Evolutionary conservation across 23 tunicate genomes (phyloP).

Genomic region (Pegea sp.): DNA sequence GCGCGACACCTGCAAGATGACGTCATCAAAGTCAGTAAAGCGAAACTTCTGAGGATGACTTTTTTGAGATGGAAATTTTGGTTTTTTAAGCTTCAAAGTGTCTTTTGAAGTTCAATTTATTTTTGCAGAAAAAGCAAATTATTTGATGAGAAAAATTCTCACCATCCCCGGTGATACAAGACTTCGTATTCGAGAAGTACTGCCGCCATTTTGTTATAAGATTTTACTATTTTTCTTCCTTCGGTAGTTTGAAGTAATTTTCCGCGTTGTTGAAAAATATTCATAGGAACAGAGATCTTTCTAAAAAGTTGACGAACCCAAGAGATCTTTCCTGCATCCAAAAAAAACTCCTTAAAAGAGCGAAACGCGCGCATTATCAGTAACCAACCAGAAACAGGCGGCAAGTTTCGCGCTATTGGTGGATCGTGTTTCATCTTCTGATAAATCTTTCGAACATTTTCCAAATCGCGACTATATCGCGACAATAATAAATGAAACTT

Average conservation of each 20-base stretch:
- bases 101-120: slow-evolving; percentile 3
- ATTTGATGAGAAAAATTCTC: slow-evolving; percentile 1
- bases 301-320: slow-evolving; percentile 89
- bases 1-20: slow-evolving; percentile 53
- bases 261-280: slow-evolving; percentile 30
- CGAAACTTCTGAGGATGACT: not conserved
- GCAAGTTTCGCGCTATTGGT: slow-evolving; percentile 84
- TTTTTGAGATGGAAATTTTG: too few species aligned
- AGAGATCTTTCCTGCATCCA: slow-evolving; percentile 70
- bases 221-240: slow-evolving; percentile 68
- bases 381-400: slow-evolving; percentile 82
- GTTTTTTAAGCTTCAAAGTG: too few species aligned
- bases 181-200: slow-evolving; percentile 95
- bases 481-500: slow-evolving; percentile 44
- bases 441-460: slow-evolving; percentile 62
- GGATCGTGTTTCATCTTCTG: slow-evolving; percentile 87
- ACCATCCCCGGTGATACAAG: slow-evolving; percentile 91
- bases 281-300: slow-evolving; percentile 68
- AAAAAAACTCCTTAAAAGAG: too few species aligned
- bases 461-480: slow-evolving; percentile 63
- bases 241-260: slow-evolving; percentile 35
- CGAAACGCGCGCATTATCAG: too few species aligned
- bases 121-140: not conserved
- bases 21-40: not conserved
- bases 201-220: slow-evolving; percentile 73